These are phyloP conservation scores for Eumeta japonica DNA, from an alignment of 1,140 invertebrate genomes.

Conservation along the genomic window DNA sequence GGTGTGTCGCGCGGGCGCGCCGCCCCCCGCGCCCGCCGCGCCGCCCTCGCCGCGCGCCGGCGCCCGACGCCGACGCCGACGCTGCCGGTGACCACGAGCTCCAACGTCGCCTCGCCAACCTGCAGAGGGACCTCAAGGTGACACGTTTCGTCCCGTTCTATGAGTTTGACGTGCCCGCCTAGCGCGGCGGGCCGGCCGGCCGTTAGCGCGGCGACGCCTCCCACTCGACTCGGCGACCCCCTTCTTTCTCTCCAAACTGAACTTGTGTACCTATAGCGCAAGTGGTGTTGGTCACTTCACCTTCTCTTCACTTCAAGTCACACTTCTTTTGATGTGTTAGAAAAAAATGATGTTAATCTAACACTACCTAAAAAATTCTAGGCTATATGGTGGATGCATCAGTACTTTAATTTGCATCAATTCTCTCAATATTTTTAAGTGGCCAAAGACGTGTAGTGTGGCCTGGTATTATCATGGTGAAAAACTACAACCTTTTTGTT, in stretches of 20 bases:
- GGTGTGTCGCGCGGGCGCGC: constrained; percentile 59
- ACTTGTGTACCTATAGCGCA: neutral
- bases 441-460: too few species aligned
- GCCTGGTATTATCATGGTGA: too few species aligned
- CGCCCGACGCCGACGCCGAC: constrained; percentile 29
- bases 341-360: too few species aligned
- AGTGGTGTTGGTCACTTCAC: neutral
- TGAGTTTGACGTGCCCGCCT: neutral
- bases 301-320: neutral
- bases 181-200: neutral
- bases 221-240: neutral
- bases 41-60: too few species aligned
- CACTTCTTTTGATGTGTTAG: neutral
- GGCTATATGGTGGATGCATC: too few species aligned
- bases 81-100: constrained; percentile 61
- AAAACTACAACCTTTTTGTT: too few species aligned
- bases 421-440: too few species aligned
- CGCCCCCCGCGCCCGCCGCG: constrained; percentile 9
- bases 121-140: constrained; percentile 72
- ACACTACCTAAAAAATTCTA: too few species aligned
- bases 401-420: too few species aligned
- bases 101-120: constrained; percentile 63
- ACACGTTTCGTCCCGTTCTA: too few species aligned
- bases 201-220: neutral
- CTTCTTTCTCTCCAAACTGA: too few species aligned